Evolutionary conservation across 2,113 vertebrate genomes (phyloP).

Genomic region (Meriones unguiculatus): DNA sequence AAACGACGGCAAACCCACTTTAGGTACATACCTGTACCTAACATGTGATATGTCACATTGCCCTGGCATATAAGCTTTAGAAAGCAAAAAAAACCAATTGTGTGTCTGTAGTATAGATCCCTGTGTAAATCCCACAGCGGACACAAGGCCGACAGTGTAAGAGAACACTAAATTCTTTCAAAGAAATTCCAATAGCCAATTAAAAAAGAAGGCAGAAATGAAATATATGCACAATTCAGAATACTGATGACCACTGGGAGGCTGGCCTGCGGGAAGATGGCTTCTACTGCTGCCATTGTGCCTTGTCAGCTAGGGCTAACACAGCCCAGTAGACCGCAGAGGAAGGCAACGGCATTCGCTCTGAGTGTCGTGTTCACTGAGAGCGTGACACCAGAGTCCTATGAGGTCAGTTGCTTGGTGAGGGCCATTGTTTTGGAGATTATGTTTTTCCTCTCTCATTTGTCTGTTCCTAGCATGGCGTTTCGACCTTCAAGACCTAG

Average conservation of each 20-base stretch:
- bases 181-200: background rate
- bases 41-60: background rate
- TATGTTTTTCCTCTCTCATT: background rate
- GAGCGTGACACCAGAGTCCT: background rate
- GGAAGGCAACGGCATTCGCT: background rate
- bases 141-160: background rate
- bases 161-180: background rate
- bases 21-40: background rate
- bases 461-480: background rate
- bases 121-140: background rate
- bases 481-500: background rate
- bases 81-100: background rate
- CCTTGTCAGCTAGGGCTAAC: background rate
- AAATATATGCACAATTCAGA: slow-evolving; percentile 37
- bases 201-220: background rate
- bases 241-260: background rate
- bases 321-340: background rate
- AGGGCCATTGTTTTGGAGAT: background rate
- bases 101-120: background rate
- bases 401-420: background rate
- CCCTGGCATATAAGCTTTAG: background rate
- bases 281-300: background rate
- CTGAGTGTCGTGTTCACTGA: background rate
- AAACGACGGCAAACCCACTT: background rate
- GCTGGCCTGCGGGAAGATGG: background rate